Conservation (phyloP, 2,888 invertebrate genomes). For the Polydesmus complanatus region DNA sequence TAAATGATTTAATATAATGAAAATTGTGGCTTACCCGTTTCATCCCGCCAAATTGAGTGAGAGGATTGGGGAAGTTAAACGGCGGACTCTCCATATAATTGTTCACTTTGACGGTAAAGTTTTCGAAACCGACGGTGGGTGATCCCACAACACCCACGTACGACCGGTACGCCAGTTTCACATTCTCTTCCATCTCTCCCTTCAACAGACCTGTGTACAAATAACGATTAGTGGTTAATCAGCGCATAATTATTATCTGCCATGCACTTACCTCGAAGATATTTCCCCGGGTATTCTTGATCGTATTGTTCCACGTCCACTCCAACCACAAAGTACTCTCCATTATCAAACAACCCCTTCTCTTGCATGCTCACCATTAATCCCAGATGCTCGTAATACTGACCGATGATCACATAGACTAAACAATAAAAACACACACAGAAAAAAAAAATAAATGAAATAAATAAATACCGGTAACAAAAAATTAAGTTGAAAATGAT, state of each 20-base stretch:
- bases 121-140: conserved; percentile 49
- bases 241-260: conserved; percentile 3
- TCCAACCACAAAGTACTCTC: conserved; percentile 88
- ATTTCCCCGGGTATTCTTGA: conserved; percentile 54
- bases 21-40: conserved; percentile 55
- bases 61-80: conserved; percentile 72
- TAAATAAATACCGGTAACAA: too few relatives aligned
- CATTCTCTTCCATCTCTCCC: conserved; percentile 38
- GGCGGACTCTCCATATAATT: conserved; percentile 69
- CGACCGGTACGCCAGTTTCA: conserved; percentile 54
- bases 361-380: conserved; percentile 75
- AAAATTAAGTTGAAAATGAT: too few relatives aligned
- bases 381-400: conserved; percentile 79
- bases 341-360: conserved; percentile 61
- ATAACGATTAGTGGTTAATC: too few relatives aligned
- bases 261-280: conserved; percentile 46
- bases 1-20: background rate
- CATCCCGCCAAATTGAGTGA: conserved; percentile 52
- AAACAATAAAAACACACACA: too few relatives aligned
- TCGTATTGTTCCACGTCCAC: conserved; percentile 82
- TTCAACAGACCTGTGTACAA: conserved; percentile 48
- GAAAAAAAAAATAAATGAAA: too few relatives aligned
- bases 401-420: conserved; percentile 85
- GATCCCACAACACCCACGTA: conserved; percentile 67
- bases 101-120: conserved; percentile 63